A percentile compares a stretch with the other conserved stretches of the same genome.
These are phyloP conservation scores for Nymphalis polychloros DNA, from an alignment of 2,888 invertebrate species.

Conservation along the genomic window DNA sequence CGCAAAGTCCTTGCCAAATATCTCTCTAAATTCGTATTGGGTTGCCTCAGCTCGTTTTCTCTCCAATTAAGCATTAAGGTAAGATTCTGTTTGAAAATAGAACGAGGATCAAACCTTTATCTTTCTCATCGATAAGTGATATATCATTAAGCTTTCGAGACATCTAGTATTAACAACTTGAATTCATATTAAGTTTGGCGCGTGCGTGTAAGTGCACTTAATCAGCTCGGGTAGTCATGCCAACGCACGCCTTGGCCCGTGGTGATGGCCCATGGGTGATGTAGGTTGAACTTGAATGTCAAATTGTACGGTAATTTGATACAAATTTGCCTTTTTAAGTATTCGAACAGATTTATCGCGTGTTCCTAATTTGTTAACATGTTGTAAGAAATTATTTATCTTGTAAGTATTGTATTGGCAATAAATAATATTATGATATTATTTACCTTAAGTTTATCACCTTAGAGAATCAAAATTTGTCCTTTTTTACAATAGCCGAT, in stretches of 20 bases:
- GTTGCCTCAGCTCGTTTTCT: no score
- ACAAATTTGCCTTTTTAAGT: constrained; percentile 12
- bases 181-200: not conserved
- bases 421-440: not conserved
- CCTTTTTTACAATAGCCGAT: no score
- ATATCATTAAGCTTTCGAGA: no score
- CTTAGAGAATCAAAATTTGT: no score
- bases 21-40: no score
- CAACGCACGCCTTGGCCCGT: not conserved
- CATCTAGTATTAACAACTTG: no score
- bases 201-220: not conserved
- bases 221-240: not conserved
- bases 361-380: constrained; percentile 19
- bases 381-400: not conserved
- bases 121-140: no score
- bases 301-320: constrained; percentile 32
- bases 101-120: no score
- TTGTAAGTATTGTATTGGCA: not conserved
- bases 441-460: no score
- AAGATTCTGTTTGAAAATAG: no score
- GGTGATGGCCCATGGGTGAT: constrained; percentile 24
- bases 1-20: no score
- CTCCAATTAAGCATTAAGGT: no score
- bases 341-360: constrained; percentile 4
- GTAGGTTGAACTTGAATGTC: constrained; percentile 24